Conservation (phyloP, 2,113 vertebrate species). For the Numida meleagris region DNA sequence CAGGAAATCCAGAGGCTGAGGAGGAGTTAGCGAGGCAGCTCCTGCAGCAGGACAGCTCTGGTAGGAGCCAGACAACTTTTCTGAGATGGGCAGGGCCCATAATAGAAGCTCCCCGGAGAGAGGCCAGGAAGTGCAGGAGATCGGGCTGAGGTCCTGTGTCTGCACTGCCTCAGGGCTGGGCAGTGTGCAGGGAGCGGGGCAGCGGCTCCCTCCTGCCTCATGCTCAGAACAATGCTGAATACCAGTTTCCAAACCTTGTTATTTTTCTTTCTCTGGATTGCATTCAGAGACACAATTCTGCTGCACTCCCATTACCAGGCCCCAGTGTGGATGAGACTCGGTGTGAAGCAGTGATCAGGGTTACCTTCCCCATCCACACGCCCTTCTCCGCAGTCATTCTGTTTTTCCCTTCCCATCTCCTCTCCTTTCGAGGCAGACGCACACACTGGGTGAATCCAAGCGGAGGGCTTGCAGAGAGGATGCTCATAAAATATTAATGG, state of each 20-base stretch:
- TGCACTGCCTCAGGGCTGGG: neutral
- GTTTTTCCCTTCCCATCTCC: constrained; percentile 13
- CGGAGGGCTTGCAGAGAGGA: constrained; percentile 55
- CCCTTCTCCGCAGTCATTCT: neutral
- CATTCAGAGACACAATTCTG: neutral
- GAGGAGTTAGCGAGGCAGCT: neutral
- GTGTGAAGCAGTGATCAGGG: neutral
- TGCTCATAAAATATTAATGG: constrained; percentile 73
- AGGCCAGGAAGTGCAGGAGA: neutral
- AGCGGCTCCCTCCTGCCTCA: neutral
- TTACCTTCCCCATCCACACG: neutral
- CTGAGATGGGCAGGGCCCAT: neutral
- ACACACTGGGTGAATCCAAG: constrained; percentile 27
- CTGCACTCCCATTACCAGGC: neutral
- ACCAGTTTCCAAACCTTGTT: constrained; percentile 21
- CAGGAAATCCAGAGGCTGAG: neutral
- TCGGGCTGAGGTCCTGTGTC: neutral
- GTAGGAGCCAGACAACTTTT: neutral
- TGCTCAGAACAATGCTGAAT: neutral
- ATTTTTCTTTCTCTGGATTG: neutral
- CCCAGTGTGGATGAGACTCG: neutral
- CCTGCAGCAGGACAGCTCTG: neutral
- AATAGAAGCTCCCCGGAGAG: constrained; percentile 12
- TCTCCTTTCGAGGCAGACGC: neutral
- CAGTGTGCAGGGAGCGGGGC: fast-evolving